Base-by-base conservation (phyloP, 92 coral and sea anemone genomes). In the Micromussa lordhowensis region DNA sequence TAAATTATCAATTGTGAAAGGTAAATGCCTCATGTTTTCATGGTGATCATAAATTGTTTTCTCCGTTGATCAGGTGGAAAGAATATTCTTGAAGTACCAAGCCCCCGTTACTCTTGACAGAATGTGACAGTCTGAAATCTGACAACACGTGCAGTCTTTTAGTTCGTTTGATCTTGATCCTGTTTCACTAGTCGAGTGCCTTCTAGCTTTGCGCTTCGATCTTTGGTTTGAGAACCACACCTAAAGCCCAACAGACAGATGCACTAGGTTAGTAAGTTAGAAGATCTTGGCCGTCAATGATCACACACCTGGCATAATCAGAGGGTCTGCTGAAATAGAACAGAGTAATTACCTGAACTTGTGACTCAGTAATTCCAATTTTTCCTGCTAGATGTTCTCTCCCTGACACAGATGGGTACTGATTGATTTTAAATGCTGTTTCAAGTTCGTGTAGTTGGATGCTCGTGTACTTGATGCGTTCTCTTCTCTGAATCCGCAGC, bases 201-300 rank as follows among this genome's bases (percentile, higher is more conserved):
- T 78, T 19, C 69, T 58, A 32, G 48, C 29, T 78, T 78, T 78
- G 49, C 82, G 30, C 22, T 82, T 82, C 17, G 66, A 58, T 82
- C 85, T 64, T 82, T 75, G 85, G 76, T 82, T 82, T 64, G 86
- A 66, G 30, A 82, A 82, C 86, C 86, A 82, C 48, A 82, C 86
- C 86, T 82, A 66, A 5, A 38, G n/a, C 38, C 31, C 40, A 82
- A 82, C 49, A 82, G 3, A 82, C 82, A 79, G 54, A 78, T 28
- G 4, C 15, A 24, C 29, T 54, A 78, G 66, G 35, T 44, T 5
- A 44, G 51, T 54, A 78, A 40, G 35, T 44, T 5, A 44, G 51
- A 9, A 7, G 51, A 44, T 44, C 51, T 44, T 44, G 51, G 51
- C 51, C n/a, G n/a, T 44, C 51, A 44, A 8, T 44, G 51, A 8